A percentile compares a stretch with the other conserved stretches of the same genome.
Conservation (phyloP, 2,113 vertebrate genomes). For the Carassius gibelio region DNA sequence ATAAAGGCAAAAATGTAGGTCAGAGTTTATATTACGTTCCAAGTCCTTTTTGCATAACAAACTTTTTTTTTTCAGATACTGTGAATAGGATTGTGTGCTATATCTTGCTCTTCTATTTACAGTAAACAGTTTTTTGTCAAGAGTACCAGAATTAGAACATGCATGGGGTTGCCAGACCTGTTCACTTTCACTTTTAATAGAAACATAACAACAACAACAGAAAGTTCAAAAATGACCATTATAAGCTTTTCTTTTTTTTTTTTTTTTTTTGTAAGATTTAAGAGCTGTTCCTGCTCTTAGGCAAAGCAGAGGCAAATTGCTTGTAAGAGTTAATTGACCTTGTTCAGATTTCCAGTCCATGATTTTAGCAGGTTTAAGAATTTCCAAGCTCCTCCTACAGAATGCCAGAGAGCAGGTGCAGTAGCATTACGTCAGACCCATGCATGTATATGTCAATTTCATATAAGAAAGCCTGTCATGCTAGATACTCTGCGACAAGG, state of each 20-base stretch:
- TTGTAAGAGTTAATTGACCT: constrained; percentile 19
- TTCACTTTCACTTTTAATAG: constrained; percentile 1
- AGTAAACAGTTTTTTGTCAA: constrained; percentile 21
- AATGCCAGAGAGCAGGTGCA: constrained; percentile 50
- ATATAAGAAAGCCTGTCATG: constrained; percentile 39
- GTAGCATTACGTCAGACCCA: constrained; percentile 20
- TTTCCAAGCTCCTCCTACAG: constrained; percentile 18
- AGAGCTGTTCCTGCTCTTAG: neutral
- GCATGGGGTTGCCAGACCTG: neutral
- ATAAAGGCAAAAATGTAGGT: neutral
- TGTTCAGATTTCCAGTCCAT: neutral
- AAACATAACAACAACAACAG: neutral
- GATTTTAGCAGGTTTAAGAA: neutral
- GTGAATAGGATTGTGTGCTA: neutral
- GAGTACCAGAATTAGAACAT: neutral
- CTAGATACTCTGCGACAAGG: neutral
- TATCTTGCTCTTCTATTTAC: constrained; percentile 14
- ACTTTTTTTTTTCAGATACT: neutral
- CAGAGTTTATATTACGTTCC: neutral
- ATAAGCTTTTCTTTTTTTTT: too few relatives aligned
- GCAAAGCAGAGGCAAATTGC: neutral
- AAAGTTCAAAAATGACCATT: too few relatives aligned
- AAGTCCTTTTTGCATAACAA: neutral
- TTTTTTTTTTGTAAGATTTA: too few relatives aligned
- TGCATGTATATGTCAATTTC: constrained; percentile 10